Base-by-base conservation (phyloP, 1,140 invertebrate genomes). In the Drosophila pallidifrons region DNA sequence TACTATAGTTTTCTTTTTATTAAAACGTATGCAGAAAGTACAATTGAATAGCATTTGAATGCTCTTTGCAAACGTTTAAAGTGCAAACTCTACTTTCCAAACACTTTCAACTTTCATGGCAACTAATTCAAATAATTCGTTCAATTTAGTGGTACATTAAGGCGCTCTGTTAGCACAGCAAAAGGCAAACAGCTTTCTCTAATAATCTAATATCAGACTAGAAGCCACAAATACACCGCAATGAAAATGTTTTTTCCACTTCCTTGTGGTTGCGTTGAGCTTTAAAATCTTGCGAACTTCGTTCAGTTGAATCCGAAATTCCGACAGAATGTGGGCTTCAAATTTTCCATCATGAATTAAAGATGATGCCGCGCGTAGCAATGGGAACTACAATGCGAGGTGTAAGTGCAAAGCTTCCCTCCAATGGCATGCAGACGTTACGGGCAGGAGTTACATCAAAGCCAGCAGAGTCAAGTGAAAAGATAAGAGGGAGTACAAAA, bases 281-380 rank as follows among this genome's bases (percentile, higher is more conserved):
- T 38, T 45, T 59, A 46, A 66, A 57, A 43, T 30, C 20, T 58
- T 49, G 16, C 16, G 20, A 15, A 35, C 30, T 11, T 57, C 52
- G 16, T 25, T 25, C 20, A n/a, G 59, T 49, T 10, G 30, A 20
- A 32, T 20, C 47, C n/a, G 47, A 71, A 57, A 32, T 59, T 63
- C 63, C 66, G n/a, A 43, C 20, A 8, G 35, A 5, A 41, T 38
- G 13, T 6, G 2, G 30, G 51, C 4, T 38, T 41, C 67, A 87
- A 87, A 70, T 49, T 61, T 58, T 59, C 54, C 47, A 61, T 82
- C 77, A 87, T 88, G 83, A 87, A 87, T 87, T 87, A 88, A 88
- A 88, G 83, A 87, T 87, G 83, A 83, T 59, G 75, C 52, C 32
- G 80, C 65, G 58, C 66, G 80, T 80, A 63, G 57, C 67, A 55